Evolutionary conservation across 2,113 vertebrate species (phyloP), one percentile per base, ranked within the genome.

Genomic region (Pomatorhinus ruficollis): DNA sequence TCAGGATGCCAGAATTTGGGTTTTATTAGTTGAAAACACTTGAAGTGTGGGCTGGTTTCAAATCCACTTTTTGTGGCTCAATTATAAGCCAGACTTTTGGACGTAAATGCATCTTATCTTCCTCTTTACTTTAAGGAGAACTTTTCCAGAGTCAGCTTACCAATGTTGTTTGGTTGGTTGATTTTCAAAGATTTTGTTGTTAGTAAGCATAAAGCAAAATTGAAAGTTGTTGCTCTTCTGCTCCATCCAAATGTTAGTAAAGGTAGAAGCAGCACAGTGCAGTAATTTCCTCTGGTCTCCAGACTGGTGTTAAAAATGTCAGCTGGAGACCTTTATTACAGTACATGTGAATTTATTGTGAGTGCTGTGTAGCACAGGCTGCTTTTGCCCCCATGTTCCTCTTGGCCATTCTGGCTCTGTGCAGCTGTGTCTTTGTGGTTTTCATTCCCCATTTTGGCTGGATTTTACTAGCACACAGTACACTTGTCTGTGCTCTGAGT

Each of bases 1-100:
- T 45, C 31, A 40, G 33, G 49, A 42, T 70, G 30, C 15, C n/a
- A 56, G 13, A 68, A 44, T 44, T 77, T 79, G 45, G 35, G 21
- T 92, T 82, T 76, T 72, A 2, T 71, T 83, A 19, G n/a, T 40
- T 35, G 33, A 53, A 42, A 76, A 16, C 4, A 6, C 5, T 50
- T 28, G n/a, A 49, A 54, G 12, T 12, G 8, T 20, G 9, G 30
- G 4, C 49, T 82, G 16, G 2, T 60, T 93, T 91, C 53, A 76
- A 64, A 28, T 10, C 21, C 0, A 0, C 4, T 69, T 72, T 50
- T 59, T 2, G 0, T 69, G 19, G 16, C 25, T 93, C 75, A 50
- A 0, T 57, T 44, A 5, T 70, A 74, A 93, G 20, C 16, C n/a
- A 10, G 30, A 50, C 65, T 77, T 59, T 81, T 89, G 74, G 59